Percentiles rank a stretch among this genome's conserved stretches.
These are phyloP conservation scores for Actenoides lindsayi DNA, from an alignment of 2,113 vertebrate species.

Conservation along the genomic window DNA sequence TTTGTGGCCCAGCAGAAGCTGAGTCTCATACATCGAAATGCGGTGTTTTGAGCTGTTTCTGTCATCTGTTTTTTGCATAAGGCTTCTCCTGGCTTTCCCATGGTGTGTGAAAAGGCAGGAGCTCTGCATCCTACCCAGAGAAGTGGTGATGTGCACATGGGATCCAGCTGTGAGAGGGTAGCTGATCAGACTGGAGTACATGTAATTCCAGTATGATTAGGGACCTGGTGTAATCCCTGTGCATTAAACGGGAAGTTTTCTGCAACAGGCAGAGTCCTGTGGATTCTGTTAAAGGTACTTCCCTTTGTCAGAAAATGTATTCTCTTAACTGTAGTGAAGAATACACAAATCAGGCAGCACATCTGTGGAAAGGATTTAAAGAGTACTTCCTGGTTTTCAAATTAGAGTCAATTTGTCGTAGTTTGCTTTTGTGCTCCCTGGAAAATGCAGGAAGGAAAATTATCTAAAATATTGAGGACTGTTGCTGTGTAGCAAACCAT, in stretches of 20 bases:
- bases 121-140: neutral
- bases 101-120: neutral
- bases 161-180: neutral
- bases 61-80: neutral
- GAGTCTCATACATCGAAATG: neutral
- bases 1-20: neutral
- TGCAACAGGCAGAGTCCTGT: neutral
- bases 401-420: neutral
- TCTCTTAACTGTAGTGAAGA: neutral
- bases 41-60: neutral
- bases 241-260: neutral
- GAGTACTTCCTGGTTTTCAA: neutral
- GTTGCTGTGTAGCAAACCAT: neutral
- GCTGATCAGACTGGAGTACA: accelerated
- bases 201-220: neutral
- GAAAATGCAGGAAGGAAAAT: neutral
- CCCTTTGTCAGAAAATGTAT: neutral
- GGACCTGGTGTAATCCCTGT: neutral
- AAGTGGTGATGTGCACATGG: neutral
- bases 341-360: neutral
- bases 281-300: neutral
- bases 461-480: neutral
- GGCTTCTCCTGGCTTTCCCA: neutral
- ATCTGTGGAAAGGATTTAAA: neutral
- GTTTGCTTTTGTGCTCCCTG: neutral